phyloP scores from a whole-genome alignment of 2,888 invertebrate species.

The Agrochola lychnidis region DNA sequence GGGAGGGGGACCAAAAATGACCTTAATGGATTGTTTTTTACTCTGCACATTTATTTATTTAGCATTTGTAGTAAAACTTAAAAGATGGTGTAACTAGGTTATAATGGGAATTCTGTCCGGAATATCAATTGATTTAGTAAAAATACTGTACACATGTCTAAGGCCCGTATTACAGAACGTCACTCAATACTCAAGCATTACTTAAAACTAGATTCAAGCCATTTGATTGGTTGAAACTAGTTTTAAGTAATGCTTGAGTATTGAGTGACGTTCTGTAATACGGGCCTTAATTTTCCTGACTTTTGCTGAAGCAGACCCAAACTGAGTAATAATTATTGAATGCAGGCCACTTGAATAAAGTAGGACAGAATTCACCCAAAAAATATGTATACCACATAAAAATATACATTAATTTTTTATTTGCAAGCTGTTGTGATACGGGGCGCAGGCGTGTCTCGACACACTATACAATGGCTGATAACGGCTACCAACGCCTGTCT shows the following conservation, averaged over 20 bases:
- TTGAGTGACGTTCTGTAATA: too few relatives aligned
- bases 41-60: conserved; percentile 5
- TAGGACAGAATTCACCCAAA: conserved; percentile 64
- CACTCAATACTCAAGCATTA: too few relatives aligned
- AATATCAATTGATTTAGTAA: conserved; percentile 7
- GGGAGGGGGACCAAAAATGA: conserved; percentile 46
- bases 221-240: too few relatives aligned
- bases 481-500: conserved; percentile 81
- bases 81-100: conserved; percentile 62
- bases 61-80: neutral
- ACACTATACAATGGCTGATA: conserved; percentile 85
- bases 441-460: conserved; percentile 81
- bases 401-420: conserved; percentile 75
- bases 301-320: neutral
- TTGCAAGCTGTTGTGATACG: conserved; percentile 87
- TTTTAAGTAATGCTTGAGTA: too few relatives aligned
- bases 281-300: too few relatives aligned
- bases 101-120: conserved; percentile 62
- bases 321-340: neutral
- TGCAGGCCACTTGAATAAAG: neutral
- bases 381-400: conserved; percentile 36
- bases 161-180: too few relatives aligned
- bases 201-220: too few relatives aligned
- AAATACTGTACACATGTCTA: neutral
- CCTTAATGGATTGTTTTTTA: neutral